Conservation (phyloP, 2,888 invertebrate species). For the Stratiomys singularior region DNA sequence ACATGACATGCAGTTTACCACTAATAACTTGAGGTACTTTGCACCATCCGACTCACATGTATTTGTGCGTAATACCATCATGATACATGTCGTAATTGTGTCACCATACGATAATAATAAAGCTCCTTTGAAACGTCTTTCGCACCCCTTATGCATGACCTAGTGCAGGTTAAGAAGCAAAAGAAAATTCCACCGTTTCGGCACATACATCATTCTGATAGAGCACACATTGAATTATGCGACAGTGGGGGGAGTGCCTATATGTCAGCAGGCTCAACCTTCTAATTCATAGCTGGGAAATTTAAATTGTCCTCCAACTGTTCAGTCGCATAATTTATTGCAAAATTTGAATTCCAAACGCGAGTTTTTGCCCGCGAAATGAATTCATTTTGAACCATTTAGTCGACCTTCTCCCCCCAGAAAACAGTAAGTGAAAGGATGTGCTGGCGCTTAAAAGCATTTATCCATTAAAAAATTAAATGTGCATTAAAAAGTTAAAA, state of each 20-base stretch:
- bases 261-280: conserved; percentile 5
- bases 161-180: neutral
- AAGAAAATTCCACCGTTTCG: neutral
- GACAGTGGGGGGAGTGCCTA: conserved; percentile 36
- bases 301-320: conserved; percentile 33
- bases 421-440: neutral
- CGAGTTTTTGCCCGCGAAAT: conserved; percentile 1
- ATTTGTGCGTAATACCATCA: neutral
- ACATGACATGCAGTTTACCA: too few relatives aligned
- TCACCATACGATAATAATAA: conserved; percentile 14
- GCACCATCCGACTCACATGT: too few relatives aligned
- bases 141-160: neutral
- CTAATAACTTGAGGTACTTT: too few relatives aligned
- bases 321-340: conserved; percentile 32
- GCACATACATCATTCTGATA: conserved; percentile 37
- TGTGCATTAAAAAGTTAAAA: conserved; percentile 57
- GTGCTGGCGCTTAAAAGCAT: conserved; percentile 52
- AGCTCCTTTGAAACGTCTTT: neutral
- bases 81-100: neutral
- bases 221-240: conserved; percentile 7
- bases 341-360: conserved; percentile 34
- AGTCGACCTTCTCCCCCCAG: too few relatives aligned
- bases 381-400: conserved; percentile 8
- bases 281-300: conserved; percentile 33
- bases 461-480: conserved; percentile 57